Evolutionary conservation across 2,113 vertebrate genomes (phyloP).

Genomic region (Ariopsis seemanni): DNA sequence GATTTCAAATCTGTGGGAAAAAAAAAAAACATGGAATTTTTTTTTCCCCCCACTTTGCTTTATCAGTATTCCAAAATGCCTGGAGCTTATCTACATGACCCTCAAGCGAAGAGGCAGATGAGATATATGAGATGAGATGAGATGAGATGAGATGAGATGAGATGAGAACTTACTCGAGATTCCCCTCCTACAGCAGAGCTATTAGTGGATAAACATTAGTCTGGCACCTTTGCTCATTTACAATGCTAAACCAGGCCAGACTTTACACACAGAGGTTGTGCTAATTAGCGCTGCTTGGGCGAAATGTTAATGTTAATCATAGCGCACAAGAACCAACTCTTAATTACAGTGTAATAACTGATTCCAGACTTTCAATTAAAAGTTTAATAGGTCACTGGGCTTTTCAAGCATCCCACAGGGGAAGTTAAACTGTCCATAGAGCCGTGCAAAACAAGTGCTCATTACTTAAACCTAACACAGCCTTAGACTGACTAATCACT

Average conservation of each 20-base stretch:
- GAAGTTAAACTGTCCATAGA: not conserved
- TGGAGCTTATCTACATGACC: slow-evolving; percentile 17
- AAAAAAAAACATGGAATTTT: no score
- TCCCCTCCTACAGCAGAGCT: not conserved
- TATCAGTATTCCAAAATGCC: not conserved
- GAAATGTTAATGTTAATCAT: slow-evolving; percentile 7
- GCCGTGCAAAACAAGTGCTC: not conserved
- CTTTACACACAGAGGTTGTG: not conserved
- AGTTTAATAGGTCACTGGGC: not conserved
- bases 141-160: slow-evolving; percentile 24
- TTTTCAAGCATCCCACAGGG: not conserved
- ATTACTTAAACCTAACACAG: not conserved
- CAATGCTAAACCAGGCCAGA: slow-evolving; percentile 26
- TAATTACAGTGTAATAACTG: slow-evolving; percentile 12
- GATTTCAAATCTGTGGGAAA: not conserved
- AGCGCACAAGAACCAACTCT: not conserved
- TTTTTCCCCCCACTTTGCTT: no score
- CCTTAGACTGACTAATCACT: not conserved
- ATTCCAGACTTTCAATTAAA: not conserved
- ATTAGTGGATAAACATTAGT: slow-evolving; percentile 43
- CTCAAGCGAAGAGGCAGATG: not conserved
- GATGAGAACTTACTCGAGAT: slow-evolving; percentile 25
- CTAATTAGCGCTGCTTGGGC: slow-evolving; percentile 4
- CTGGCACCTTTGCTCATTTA: slow-evolving; percentile 44
- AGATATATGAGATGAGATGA: slow-evolving; percentile 26